Conservation (phyloP, 2,888 invertebrate species). For the Scaptomyza flava region DNA sequence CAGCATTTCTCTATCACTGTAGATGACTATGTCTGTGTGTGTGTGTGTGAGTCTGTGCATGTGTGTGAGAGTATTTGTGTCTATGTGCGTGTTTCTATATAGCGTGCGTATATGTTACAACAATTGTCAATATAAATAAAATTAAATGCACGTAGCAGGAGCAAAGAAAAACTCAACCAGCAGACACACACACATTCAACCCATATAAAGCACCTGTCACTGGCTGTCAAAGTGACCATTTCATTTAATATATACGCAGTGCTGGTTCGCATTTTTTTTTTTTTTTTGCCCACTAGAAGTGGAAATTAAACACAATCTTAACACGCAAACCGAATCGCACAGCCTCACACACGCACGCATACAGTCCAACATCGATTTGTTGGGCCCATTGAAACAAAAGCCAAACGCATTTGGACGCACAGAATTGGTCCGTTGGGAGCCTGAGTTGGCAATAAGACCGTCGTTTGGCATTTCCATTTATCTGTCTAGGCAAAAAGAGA, state of each 20-base stretch:
- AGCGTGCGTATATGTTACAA: constrained; percentile 45
- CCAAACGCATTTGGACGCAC: constrained; percentile 3
- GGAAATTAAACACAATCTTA: constrained; percentile 67
- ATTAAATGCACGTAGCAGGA: constrained; percentile 64
- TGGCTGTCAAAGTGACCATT: constrained; percentile 72
- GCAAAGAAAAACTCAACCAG: constrained; percentile 9
- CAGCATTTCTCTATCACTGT: constrained; percentile 26
- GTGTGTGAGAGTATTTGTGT: neutral
- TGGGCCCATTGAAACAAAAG: constrained; percentile 39
- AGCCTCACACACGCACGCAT: neutral
- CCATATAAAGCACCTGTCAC: constrained; percentile 55
- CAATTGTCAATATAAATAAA: constrained; percentile 76
- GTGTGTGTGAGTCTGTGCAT: neutral
- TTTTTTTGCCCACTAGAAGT: constrained; percentile 48
- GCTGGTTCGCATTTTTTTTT: constrained; percentile 6
- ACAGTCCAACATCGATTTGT: constrained; percentile 21
- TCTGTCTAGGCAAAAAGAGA: constrained; percentile 28
- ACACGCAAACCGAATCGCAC: constrained; percentile 22
- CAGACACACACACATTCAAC: constrained; percentile 22
- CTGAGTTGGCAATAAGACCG: constrained; percentile 23
- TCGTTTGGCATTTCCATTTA: constrained; percentile 36
- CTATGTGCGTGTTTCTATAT: neutral
- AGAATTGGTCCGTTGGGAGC: constrained; percentile 6
- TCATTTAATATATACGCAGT: constrained; percentile 59
- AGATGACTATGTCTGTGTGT: neutral